A percentile compares a stretch with the other conserved stretches of the same genome.
Conservation (phyloP, 2,888 invertebrate species). For the Noctua fimbriata region DNA sequence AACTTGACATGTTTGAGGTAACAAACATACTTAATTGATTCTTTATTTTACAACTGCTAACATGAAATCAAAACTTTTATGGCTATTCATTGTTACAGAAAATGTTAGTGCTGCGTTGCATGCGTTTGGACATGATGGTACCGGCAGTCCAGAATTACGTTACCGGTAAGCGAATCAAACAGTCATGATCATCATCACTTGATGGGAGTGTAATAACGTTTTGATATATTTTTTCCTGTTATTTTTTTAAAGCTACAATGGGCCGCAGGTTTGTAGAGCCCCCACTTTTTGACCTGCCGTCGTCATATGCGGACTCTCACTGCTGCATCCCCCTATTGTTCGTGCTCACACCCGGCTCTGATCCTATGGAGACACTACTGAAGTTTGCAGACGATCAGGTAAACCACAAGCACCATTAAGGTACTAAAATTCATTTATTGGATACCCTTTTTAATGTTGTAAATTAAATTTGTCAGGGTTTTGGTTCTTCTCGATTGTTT, state of each 20-base stretch:
- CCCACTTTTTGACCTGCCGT: constrained; percentile 96
- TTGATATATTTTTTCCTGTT: neutral
- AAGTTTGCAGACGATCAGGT: constrained; percentile 98
- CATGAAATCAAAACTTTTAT: neutral
- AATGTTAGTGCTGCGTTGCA: constrained; percentile 94
- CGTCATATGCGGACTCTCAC: constrained; percentile 96
- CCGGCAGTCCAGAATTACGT: constrained; percentile 94
- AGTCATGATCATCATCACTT: neutral
- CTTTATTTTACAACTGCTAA: neutral
- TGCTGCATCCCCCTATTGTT: constrained; percentile 97
- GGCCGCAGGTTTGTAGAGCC: constrained; percentile 96
- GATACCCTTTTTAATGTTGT: neutral
- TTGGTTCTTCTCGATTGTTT: constrained; percentile 93
- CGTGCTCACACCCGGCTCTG: constrained; percentile 97
- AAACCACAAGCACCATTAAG: constrained; percentile 18
- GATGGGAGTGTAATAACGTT: neutral
- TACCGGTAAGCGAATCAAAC: constrained; percentile 82
- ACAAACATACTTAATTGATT: constrained; percentile 1
- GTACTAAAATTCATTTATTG: neutral
- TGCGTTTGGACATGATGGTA: constrained; percentile 97
- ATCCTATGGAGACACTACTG: constrained; percentile 96
- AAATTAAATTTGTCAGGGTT: constrained; percentile 88
- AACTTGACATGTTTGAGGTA: constrained; percentile 91
- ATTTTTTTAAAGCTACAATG: constrained; percentile 89
- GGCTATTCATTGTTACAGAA: constrained; percentile 87